Evolutionary conservation across 2,113 vertebrate species (phyloP), one percentile per base, ranked within the genome.

Genomic region (Oncorhynchus masou): DNA sequence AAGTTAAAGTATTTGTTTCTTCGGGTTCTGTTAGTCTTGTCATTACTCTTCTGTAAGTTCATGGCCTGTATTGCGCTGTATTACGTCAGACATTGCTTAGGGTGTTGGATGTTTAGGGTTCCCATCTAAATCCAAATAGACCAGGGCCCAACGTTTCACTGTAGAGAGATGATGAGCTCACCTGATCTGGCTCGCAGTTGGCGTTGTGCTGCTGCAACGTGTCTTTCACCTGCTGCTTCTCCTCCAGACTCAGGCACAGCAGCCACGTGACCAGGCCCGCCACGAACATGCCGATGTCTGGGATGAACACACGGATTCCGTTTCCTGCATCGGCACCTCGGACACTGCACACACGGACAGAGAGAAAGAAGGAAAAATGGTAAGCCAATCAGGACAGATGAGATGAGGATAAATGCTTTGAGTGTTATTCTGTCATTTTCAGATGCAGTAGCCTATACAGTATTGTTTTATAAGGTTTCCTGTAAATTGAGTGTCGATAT

Each of bases 281-380:
- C 62, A 95, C 86, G 86, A 96, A 95, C 95, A 96, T 95, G 73
- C 94, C 95, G 3, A 96, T 94, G 68, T 96, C 96, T 70, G 96
- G 96, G 67, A 94, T 92, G 80, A 96, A 95, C 31, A 96, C 92
- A 45, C 96, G 89, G 84, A 96, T 95, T 68, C 95, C 95, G 64
- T 96, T 96, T 78, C 95, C 95, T 45, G 95, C 94, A 71, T 96
- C 95, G 22, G 95, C 93, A 71, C 94, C 96, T 79, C 92, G 94
- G 78, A 96, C 92, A 78, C 96, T 96, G 89, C 3, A 76, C 72
- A 79, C 73, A 74, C 70, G 31, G 67, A 74, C 59, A 62, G 20
- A 62, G 59, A 62, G n/a, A 8, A 22, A 62, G 7, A 8, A 24
- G 20, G 59, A 22, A 9, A 20, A 62, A 62, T 9, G 7, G 59